Base-by-base conservation (phyloP, 1,140 invertebrate species). In the Drosophila tsacasi region DNA sequence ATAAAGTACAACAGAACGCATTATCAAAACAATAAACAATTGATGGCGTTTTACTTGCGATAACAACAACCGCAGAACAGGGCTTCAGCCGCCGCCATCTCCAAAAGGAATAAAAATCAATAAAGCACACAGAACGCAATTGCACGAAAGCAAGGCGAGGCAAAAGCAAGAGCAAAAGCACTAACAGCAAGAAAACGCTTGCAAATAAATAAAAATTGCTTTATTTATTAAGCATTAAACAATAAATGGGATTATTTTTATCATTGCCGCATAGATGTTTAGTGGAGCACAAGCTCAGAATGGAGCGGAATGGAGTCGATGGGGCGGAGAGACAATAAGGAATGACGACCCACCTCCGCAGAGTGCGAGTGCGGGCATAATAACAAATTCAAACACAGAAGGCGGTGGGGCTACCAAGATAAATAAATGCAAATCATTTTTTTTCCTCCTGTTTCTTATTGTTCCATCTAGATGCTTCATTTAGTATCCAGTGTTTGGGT, bases 171-270 rank as follows among this genome's bases (percentile, higher is more conserved):
- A 21, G 52, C 15, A 47, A 40, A 42, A 39, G 61, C 40, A 47
- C 46, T 25, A 73, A 59, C 68, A 50, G 37, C 69, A 73, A 81
- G 71, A 81, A 79, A 82, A 79, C 32, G 76, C 61, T 65, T 52
- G 75, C 57, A 85, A 90, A 90, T 90, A 90, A 90, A 90, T 90
- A 90, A 90, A 85, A 90, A 90, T 90, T 90, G 85, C 86, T 90
- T 90, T 90, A 91, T 90, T 91, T 91, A 90, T 90, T 90, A 91
- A 91, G 86, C 86, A 90, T 90, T 90, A 90, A 91, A 90, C 85
- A 90, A 90, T 90, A 90, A 90, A 90, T 91, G 85, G 82, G 72
- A 90, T 90, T 90, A 90, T 85, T 90, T 89, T 90, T 89, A 90
- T 82, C 79, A 85, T 66, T 59, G 68, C 57, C 75, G 67, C 74